Percentiles rank a stretch among this genome's conserved stretches.
These are phyloP conservation scores for Darevskia mixta DNA, from an alignment of 2,797 vertebrate species.

Conservation along the genomic window DNA sequence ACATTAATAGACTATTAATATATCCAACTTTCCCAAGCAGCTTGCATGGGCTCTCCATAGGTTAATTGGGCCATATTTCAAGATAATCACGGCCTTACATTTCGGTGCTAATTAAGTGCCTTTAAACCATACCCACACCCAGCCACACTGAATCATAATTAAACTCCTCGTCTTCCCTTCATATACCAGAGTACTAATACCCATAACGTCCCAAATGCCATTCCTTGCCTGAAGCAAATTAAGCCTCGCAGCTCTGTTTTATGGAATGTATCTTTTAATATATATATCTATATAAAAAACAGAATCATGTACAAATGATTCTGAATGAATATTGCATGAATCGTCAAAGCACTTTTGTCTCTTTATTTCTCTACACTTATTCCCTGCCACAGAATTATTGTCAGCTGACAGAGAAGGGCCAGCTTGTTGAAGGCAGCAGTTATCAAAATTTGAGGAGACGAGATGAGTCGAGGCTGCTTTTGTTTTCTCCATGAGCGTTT, in stretches of 20 bases:
- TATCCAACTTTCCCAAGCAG: slow-evolving; percentile 66
- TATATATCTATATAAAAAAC: slow-evolving; percentile 16
- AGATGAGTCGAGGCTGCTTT: neutral
- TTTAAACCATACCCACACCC: slow-evolving; percentile 76
- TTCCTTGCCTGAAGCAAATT: slow-evolving; percentile 69
- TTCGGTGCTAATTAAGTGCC: slow-evolving; percentile 82
- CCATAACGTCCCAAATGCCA: slow-evolving; percentile 43
- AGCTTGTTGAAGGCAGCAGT: neutral
- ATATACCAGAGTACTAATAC: slow-evolving; percentile 65
- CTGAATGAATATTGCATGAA: slow-evolving; percentile 71
- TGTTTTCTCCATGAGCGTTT: neutral
- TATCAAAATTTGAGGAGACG: neutral
- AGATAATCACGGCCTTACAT: slow-evolving; percentile 80
- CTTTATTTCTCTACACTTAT: slow-evolving; percentile 60
- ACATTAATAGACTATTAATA: slow-evolving; percentile 73
- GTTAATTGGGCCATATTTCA: slow-evolving; percentile 83
- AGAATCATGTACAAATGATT: slow-evolving; percentile 63
- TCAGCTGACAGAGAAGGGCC: slow-evolving; percentile 6
- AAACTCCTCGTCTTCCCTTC: slow-evolving; percentile 67
- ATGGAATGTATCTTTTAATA: slow-evolving; percentile 60
- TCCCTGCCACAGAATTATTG: slow-evolving; percentile 47
- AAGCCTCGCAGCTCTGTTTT: slow-evolving; percentile 30
- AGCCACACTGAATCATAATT: slow-evolving; percentile 79
- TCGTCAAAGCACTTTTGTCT: slow-evolving; percentile 61
- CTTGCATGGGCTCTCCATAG: slow-evolving; percentile 74